A percentile compares a stretch with the other conserved stretches of the same genome.
These are phyloP conservation scores for Enteromius viviparus DNA, from an alignment of 2,797 vertebrate species.

Conservation along the genomic window DNA sequence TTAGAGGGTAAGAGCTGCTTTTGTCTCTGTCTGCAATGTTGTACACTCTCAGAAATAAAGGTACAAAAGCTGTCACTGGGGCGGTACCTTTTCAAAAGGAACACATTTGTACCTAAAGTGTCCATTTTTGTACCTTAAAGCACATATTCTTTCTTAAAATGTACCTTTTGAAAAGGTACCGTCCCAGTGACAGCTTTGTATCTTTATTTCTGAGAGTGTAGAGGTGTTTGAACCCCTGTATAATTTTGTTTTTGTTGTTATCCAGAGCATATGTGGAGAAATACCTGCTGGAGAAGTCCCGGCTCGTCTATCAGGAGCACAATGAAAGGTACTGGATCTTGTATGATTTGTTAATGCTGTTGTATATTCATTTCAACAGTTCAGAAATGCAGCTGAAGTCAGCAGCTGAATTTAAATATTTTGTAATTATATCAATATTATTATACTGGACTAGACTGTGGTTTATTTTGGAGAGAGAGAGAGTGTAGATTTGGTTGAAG, in stretches of 20 bases:
- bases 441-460: background rate
- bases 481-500: conserved; percentile 25
- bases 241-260: background rate
- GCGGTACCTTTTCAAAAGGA: too few species aligned
- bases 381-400: background rate
- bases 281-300: conserved; percentile 96
- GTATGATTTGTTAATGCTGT: background rate
- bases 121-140: too few species aligned
- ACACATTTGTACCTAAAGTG: too few species aligned
- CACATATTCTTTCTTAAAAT: too few species aligned
- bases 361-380: background rate
- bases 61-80: too few species aligned
- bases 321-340: conserved; percentile 86
- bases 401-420: background rate
- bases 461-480: background rate
- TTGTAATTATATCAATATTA: conserved; percentile 2
- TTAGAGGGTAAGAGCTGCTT: conserved; percentile 88
- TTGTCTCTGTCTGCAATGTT: conserved; percentile 59
- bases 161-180: too few species aligned
- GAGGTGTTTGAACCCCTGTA: background rate
- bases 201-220: too few species aligned
- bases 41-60: too few species aligned
- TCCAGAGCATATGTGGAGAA: conserved; percentile 96
- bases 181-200: too few species aligned
- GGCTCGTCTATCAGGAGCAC: conserved; percentile 98